Evolutionary conservation across 2,113 vertebrate genomes (phyloP), one percentile per base, ranked within the genome.

Genomic region (Pampusana beccarii): DNA sequence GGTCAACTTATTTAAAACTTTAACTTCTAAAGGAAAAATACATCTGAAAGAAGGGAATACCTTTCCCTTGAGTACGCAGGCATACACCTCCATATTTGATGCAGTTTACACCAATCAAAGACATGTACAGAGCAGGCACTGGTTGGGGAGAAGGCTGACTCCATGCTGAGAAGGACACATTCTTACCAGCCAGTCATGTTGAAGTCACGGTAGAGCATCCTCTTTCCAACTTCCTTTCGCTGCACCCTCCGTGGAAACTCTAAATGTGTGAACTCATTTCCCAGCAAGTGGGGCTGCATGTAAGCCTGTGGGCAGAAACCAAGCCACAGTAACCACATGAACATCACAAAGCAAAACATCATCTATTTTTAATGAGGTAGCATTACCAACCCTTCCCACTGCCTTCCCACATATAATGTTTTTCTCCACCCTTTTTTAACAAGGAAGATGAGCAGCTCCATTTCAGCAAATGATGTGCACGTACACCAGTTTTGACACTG

Each of bases 231-330:
- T 94, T 99, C 99, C 95, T 99, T 99, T 95, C 99, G 98, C 95
- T 99, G 99, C 61, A 99, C 98, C 91, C 99, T 98, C 97, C 99
- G 98, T 95, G 99, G 99, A 98, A 99, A 99, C 98, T 99, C 99
- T 97, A 99, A 98, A 97, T 99, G 99, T n/a, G 99, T 99, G 98
- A 99, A 99, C 86, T 99, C 99, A 73, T 99, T 99, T 96, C 99
- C 99, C 88, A 99, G 97, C 96, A 99, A 98, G 94, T 99, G 99
- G 74, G 99, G 99, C 98, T 99, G 99, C 98, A 99, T 99, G 96
- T 98, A 99, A 85, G 98, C 99, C 99, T 99, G 97, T 9, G 60
- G 94, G 78, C 85, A 97, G 90, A 93, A 94, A 94, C 61, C 86
- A 75, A 33, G 91, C 93, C 90, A 93, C 79, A 94, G 69, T 88